Percentiles rank a stretch among this genome's conserved stretches.
phyloP scores from a whole-genome alignment of 2,797 vertebrate genomes.

The Odontamblyopus rebecca region DNA sequence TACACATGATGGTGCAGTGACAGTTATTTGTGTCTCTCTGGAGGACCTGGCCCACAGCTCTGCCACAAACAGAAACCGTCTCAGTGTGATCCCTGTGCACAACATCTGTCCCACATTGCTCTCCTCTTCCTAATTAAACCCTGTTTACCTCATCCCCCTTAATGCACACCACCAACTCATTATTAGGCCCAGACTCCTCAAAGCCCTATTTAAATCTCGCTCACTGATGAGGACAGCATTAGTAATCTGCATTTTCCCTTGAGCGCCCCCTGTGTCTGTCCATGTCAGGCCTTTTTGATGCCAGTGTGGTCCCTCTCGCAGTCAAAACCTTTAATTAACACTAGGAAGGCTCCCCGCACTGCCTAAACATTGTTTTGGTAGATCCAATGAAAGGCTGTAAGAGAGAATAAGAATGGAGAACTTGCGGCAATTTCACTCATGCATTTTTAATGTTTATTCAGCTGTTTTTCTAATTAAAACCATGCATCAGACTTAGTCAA shows the following conservation, averaged over 20 bases:
- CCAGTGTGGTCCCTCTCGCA: conserved; percentile 23
- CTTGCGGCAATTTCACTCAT: conserved; percentile 80
- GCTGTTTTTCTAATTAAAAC: conserved; percentile 85
- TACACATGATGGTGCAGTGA: background rate
- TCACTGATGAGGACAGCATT: conserved; percentile 41
- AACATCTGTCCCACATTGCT: conserved; percentile 69
- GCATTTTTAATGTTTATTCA: conserved; percentile 85
- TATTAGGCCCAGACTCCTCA: conserved; percentile 57
- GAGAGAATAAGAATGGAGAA: conserved; percentile 41
- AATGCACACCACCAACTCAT: conserved; percentile 64
- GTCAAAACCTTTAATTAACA: conserved; percentile 56
- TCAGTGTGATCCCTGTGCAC: conserved; percentile 53
- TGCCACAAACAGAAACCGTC: conserved; percentile 37
- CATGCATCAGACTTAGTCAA: conserved; percentile 76
- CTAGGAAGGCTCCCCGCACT: conserved; percentile 30
- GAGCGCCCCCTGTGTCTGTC: conserved; percentile 38
- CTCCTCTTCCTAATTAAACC: conserved; percentile 67
- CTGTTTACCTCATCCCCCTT: conserved; percentile 67
- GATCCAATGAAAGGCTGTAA: conserved; percentile 43
- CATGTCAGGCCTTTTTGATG: conserved; percentile 37
- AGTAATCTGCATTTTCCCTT: conserved; percentile 34
- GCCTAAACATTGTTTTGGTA: conserved; percentile 68
- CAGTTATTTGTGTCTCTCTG: conserved; percentile 31
- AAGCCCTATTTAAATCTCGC: conserved; percentile 50
- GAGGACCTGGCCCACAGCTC: conserved; percentile 13